Evolutionary conservation across 2,888 invertebrate species (phyloP), one percentile per base, ranked within the genome.

Genomic region (Andrena minutula): DNA sequence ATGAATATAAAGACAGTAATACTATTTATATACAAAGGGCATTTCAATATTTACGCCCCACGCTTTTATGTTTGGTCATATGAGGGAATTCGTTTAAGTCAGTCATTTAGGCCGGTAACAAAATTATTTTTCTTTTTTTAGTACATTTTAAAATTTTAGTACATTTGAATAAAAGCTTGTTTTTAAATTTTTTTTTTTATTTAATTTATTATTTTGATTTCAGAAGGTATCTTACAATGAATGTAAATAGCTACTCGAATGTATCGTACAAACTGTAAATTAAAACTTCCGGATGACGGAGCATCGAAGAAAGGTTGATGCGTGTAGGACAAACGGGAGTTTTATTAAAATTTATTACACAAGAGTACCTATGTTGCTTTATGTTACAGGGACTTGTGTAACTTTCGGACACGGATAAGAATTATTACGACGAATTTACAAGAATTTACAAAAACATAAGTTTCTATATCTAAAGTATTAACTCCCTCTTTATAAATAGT

Each of bases 371-470:
- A 51, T 51, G 8, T 41, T 69, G 16, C 35, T 41, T 28, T 2
- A 8, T 47, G 28, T 41, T 63, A 4, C 20, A 30, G 61, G 32
- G 47, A 58, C 32, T 26, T 26, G 26, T 26, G 26, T 58, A 56
- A 58, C 41, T 23, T 63, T 41, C 26, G 2, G 41, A 41, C 16
- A 41, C 12, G 6, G n/a, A 20, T 12, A 20, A 26, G 20, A 76
- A 56, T 65, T 60, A 63, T 75, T 41, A 41, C 41, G 10, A 53
- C 28, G 16, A 32, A 30, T 3, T 32, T 60, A 20, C 47, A 26
- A 61, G 53, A 66, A 71, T 49, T 61, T 63, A 76, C 23, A 70
- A 70, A 65, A 51, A 63, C 23, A 71, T 53, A 61, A 47, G 26
- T 76, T 70, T 56, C 51, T 65, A 65, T 58, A 26, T 51, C 47